A percentile compares a stretch with the other conserved stretches of the same genome.
Conservation (phyloP, 2,888 invertebrate species). For the Nycteola revayana region DNA sequence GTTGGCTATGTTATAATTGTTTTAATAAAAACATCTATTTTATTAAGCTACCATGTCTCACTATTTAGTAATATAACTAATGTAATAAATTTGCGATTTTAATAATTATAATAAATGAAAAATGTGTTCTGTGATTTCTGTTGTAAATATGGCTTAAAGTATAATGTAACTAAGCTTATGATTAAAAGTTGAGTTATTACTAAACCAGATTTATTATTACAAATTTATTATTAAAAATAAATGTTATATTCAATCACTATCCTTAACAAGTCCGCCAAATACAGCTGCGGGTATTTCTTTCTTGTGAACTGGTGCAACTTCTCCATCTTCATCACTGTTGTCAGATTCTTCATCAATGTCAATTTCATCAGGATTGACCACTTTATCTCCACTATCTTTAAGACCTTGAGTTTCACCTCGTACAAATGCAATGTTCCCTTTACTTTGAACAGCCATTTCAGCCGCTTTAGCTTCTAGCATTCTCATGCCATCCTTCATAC, state of each 20-base stretch:
- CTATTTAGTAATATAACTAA: slow-evolving; percentile 3
- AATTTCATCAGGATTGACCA: slow-evolving; percentile 94
- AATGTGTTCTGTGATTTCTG: slow-evolving; percentile 64
- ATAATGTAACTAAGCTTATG: slow-evolving; percentile 54
- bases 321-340: slow-evolving; percentile 83
- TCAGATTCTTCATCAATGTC: slow-evolving; percentile 90
- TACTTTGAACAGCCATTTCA: slow-evolving; percentile 83
- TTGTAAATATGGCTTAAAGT: slow-evolving; percentile 62
- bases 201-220: slow-evolving; percentile 22
- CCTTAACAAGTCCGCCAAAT: slow-evolving; percentile 89
- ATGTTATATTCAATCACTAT: slow-evolving; percentile 35
- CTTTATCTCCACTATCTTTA: slow-evolving; percentile 84
- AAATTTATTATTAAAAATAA: slow-evolving; percentile 11
- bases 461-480: slow-evolving; percentile 92
- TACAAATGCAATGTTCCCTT: slow-evolving; percentile 90
- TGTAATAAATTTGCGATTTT: slow-evolving; percentile 20
- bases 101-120: slow-evolving; percentile 29
- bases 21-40: slow-evolving; percentile 10
- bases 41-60: slow-evolving; percentile 6
- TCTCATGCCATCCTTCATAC: slow-evolving; percentile 93
- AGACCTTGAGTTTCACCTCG: slow-evolving; percentile 92
- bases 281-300: slow-evolving; percentile 94
- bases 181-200: slow-evolving; percentile 58
- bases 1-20: too few relatives aligned
- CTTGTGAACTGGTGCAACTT: slow-evolving; percentile 89